phyloP scores from a whole-genome alignment of 1,140 invertebrate species.

The Microplitis demolitor region DNA sequence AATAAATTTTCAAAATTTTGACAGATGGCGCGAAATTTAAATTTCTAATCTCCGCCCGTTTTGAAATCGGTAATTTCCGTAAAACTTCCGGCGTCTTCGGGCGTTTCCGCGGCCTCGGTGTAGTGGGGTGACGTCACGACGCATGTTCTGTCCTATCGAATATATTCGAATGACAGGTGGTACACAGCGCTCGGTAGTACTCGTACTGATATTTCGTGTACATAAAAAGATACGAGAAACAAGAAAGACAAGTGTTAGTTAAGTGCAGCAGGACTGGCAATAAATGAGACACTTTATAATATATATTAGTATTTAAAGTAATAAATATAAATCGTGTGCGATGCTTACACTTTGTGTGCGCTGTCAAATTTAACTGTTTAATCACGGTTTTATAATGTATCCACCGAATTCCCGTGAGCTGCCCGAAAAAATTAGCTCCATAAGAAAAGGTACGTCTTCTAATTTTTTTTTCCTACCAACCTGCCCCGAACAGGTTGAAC shows the following conservation, averaged over 20 bases:
- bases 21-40: background rate
- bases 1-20: too few species aligned
- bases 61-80: background rate
- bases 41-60: background rate
- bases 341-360: constrained; percentile 47
- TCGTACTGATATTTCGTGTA: background rate
- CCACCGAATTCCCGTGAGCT: constrained; percentile 47
- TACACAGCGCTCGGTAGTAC: constrained; percentile 31
- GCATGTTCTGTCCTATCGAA: constrained; percentile 57
- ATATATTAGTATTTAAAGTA: background rate
- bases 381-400: constrained; percentile 54
- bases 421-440: constrained; percentile 46
- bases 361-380: constrained; percentile 46
- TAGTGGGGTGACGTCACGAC: constrained; percentile 46
- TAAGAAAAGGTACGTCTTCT: constrained; percentile 47
- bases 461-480: background rate
- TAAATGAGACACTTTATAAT: background rate
- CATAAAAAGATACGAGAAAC: background rate
- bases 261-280: background rate
- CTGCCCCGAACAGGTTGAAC: background rate
- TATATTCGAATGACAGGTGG: constrained; percentile 58
- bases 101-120: background rate
- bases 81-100: background rate
- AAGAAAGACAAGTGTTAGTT: background rate
- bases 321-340: constrained; percentile 38